Percentiles rank a stretch among this genome's conserved stretches.
Evolutionary conservation across 2,113 vertebrate species (phyloP).

Genomic region (Mormoops blainvillei): DNA sequence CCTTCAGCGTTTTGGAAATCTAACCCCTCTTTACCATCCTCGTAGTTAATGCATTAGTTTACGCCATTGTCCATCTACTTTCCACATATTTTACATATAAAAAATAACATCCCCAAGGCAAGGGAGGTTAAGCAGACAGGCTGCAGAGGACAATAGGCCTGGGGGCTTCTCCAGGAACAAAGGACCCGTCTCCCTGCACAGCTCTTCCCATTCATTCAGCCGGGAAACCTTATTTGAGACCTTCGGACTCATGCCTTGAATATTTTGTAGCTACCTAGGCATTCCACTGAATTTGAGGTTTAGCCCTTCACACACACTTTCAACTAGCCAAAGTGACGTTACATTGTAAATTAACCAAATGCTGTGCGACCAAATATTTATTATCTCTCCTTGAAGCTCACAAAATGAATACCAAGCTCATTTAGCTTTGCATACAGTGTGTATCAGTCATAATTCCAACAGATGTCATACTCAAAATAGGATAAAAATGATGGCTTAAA

Average conservation of each 20-base stretch:
- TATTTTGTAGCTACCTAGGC: neutral
- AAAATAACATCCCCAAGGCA: neutral
- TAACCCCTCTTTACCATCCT: neutral
- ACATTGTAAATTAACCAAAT: neutral
- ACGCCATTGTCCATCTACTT: neutral
- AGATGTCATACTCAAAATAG: neutral
- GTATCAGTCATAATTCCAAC: neutral
- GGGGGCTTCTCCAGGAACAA: neutral
- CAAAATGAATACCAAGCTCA: neutral
- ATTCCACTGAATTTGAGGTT: neutral
- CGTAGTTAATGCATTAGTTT: neutral
- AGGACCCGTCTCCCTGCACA: neutral
- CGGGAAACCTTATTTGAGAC: neutral
- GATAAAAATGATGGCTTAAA: neutral
- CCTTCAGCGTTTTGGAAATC: neutral
- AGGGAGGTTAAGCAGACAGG: neutral
- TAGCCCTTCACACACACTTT: neutral
- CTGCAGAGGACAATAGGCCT: neutral
- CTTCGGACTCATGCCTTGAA: neutral
- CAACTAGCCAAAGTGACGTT: neutral
- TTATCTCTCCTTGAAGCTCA: neutral
- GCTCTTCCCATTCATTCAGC: neutral
- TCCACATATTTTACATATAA: neutral
- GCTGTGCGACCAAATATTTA: neutral
- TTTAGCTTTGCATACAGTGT: neutral